phyloP scores from a whole-genome alignment of 2,797 vertebrate species.

The Micrastur ruficollis region DNA sequence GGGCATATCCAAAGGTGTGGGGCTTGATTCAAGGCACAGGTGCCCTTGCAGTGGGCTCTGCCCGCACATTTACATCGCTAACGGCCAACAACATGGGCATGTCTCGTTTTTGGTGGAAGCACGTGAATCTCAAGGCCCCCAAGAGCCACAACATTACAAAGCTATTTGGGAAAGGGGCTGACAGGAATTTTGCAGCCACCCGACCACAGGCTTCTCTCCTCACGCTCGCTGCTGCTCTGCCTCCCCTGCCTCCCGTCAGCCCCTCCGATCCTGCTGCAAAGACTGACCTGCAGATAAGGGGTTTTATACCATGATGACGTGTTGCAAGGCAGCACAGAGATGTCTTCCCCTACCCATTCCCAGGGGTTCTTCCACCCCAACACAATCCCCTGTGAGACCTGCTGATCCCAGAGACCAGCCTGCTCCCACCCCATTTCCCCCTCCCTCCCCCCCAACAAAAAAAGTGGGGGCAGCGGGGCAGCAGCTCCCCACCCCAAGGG shows the following conservation, averaged over 20 bases:
- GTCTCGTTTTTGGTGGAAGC: background rate
- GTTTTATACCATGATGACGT: background rate
- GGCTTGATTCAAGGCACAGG: background rate
- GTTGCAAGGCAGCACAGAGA: background rate
- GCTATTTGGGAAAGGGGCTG: background rate
- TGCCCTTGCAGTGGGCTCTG: background rate
- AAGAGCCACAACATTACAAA: accelerated
- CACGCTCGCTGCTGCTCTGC: accelerated
- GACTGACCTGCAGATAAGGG: background rate
- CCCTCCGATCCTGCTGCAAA: background rate
- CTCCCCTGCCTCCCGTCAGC: background rate
- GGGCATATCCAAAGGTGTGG: background rate
- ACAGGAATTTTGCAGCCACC: background rate
- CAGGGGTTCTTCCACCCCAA: background rate
- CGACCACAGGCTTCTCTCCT: background rate
- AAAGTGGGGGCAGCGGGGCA: background rate
- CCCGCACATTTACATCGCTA: background rate
- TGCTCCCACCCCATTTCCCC: background rate
- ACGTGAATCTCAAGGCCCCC: background rate
- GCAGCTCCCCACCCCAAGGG: background rate
- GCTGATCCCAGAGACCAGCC: background rate
- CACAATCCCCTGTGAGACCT: background rate
- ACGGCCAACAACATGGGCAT: background rate
- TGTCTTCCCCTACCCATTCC: background rate
- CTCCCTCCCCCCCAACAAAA: no score